Conservation (phyloP, 2,888 invertebrate species). For the Drosophila subquinaria region DNA sequence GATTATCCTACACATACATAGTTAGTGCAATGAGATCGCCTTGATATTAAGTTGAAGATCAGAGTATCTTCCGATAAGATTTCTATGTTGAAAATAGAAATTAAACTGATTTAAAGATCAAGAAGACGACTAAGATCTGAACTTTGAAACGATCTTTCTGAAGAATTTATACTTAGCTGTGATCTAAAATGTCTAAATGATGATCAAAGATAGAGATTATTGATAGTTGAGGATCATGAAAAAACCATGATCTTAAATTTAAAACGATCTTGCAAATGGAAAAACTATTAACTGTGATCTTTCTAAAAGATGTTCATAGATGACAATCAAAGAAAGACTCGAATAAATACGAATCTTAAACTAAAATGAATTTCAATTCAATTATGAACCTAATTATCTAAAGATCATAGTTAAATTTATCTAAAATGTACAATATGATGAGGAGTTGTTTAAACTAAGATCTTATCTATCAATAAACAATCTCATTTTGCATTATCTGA, state of each 20-base stretch:
- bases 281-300: too few relatives aligned
- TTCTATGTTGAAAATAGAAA: background rate
- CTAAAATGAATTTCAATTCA: background rate
- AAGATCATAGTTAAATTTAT: background rate
- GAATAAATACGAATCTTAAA: background rate
- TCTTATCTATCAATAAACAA: background rate
- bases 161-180: background rate
- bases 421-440: background rate
- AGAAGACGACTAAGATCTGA: background rate
- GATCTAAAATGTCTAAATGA: background rate
- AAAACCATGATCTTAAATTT: too few relatives aligned
- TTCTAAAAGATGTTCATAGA: background rate
- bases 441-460: background rate
- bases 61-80: background rate
- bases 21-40: conserved; percentile 42
- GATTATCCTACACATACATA: conserved; percentile 25
- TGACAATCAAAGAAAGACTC: background rate
- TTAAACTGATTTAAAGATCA: background rate
- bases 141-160: background rate
- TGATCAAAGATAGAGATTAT: background rate
- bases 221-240: too few relatives aligned
- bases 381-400: background rate
- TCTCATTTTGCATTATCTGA: background rate
- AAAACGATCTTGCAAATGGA: too few relatives aligned
- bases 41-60: conserved; percentile 2